Evolutionary conservation across 2,113 vertebrate genomes (phyloP).

Genomic region (Scytalopus superciliaris): DNA sequence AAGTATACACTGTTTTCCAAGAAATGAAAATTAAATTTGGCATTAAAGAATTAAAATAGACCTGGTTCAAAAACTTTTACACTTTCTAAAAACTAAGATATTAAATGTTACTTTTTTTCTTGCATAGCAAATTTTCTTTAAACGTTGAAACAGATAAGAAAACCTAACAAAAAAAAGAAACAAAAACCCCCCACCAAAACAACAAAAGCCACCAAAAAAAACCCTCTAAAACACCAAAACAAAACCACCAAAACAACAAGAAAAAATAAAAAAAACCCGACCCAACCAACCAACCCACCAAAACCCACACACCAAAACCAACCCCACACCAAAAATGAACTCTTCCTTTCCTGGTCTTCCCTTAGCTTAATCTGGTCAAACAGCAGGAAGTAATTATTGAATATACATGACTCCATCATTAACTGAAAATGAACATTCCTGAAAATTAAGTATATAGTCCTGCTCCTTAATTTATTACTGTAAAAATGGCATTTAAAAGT

Average conservation of each 20-base stretch:
- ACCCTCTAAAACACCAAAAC: neutral
- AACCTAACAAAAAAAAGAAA: neutral
- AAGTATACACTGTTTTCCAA: neutral
- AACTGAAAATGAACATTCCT: neutral
- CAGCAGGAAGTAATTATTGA: neutral
- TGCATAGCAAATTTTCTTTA: conserved; percentile 41
- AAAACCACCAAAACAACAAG: neutral
- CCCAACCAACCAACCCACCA: too few relatives aligned
- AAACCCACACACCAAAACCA: neutral
- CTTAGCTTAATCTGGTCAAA: neutral
- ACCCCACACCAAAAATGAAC: neutral
- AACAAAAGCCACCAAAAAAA: neutral
- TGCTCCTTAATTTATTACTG: neutral
- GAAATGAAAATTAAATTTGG: neutral
- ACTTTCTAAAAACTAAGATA: neutral
- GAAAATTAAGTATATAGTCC: neutral
- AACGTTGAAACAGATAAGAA: neutral
- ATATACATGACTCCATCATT: neutral
- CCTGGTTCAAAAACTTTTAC: neutral
- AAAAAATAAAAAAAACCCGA: too few relatives aligned
- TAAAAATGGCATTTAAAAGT: neutral
- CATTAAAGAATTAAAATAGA: neutral
- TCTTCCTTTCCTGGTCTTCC: neutral
- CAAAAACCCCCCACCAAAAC: neutral
- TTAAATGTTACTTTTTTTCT: neutral